These are phyloP conservation scores for Mustela lutreola DNA, from an alignment of 2,113 vertebrate genomes.

Conservation along the genomic window DNA sequence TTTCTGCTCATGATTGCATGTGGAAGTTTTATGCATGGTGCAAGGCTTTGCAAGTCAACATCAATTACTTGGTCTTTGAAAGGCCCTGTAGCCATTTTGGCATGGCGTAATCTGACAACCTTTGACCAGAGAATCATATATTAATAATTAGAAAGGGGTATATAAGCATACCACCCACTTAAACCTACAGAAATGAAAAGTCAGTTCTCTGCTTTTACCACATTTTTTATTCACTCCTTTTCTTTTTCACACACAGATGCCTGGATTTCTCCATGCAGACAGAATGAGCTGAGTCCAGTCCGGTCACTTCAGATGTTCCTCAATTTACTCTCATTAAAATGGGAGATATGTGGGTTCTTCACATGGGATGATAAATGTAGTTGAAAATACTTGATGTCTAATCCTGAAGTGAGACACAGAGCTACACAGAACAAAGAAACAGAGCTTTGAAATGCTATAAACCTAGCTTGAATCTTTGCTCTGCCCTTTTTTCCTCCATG, in stretches of 20 bases:
- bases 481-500: background rate
- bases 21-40: background rate
- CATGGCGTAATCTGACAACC: background rate
- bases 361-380: background rate
- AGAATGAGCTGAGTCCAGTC: background rate
- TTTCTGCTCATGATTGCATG: constrained; percentile 16
- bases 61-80: constrained; percentile 25
- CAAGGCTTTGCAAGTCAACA: background rate
- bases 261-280: background rate
- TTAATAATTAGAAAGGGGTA: background rate
- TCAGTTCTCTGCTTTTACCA: background rate
- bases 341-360: background rate
- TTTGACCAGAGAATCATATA: background rate
- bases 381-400: background rate
- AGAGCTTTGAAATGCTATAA: background rate
- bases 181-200: background rate
- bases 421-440: background rate
- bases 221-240: background rate
- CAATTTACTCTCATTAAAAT: background rate
- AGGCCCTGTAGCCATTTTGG: background rate
- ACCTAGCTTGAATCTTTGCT: background rate
- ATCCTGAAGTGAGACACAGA: background rate
- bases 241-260: background rate
- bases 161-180: background rate
- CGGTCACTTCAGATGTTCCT: background rate